Conservation (phyloP, 2,113 vertebrate genomes). For the Epinephelus moara region DNA sequence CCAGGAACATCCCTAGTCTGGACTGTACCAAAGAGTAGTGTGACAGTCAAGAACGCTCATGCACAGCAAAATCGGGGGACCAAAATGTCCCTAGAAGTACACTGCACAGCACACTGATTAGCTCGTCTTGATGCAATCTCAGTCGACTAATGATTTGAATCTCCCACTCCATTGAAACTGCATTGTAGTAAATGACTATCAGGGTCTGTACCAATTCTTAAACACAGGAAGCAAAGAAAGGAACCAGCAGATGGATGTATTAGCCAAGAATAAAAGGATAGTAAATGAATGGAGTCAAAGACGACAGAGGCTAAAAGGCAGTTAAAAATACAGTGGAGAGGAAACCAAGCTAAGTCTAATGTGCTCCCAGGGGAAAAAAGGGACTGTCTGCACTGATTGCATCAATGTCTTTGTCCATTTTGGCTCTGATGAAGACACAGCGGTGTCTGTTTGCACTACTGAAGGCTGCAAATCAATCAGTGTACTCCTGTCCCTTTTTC, state of each 20-base stretch:
- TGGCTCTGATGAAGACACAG: slow-evolving; percentile 6
- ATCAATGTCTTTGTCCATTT: neutral
- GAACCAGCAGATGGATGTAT: neutral
- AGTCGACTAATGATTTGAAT: too few relatives aligned
- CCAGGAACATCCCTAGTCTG: too few relatives aligned
- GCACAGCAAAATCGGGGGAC: too few relatives aligned
- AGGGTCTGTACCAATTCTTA: neutral
- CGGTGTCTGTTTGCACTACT: neutral
- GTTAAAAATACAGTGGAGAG: neutral
- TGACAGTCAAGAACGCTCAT: too few relatives aligned
- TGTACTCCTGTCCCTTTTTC: too few relatives aligned
- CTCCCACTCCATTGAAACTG: neutral
- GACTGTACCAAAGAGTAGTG: too few relatives aligned
- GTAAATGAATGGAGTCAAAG: neutral
- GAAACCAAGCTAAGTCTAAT: neutral
- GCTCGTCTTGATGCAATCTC: too few relatives aligned
- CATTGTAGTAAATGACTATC: neutral
- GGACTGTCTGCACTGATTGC: neutral
- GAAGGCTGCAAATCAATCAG: neutral
- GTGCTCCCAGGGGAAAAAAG: neutral
- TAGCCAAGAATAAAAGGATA: neutral
- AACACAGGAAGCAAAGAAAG: neutral
- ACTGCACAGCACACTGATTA: too few relatives aligned
- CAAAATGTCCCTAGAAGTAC: too few relatives aligned
- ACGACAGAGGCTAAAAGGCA: neutral